Base-by-base conservation (phyloP, 2,113 vertebrate genomes). In the Oenanthe melanoleuca region DNA sequence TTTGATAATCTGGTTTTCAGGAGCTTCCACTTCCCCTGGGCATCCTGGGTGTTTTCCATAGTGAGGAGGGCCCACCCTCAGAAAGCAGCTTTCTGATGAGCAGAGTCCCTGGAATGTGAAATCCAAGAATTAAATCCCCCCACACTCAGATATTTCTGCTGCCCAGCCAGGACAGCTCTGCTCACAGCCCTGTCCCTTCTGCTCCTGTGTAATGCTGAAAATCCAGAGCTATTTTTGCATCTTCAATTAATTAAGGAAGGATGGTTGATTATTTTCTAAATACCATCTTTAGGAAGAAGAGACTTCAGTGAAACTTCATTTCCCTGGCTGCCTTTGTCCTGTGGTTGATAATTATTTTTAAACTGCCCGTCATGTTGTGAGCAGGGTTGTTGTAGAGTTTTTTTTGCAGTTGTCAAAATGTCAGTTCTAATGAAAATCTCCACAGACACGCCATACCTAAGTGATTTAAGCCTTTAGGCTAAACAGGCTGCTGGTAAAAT, bases 361-460 rank as follows among this genome's bases (percentile, higher is more conserved):
- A 96, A 66, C 72, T 95, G n/a, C 92, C 80, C 20, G 1, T 61
- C 29, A 42, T 82, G 37, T 53, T 95, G 77, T 19, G 77, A 72
- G n/a, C 77, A 53, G 73, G 73, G 61, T 38, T 37, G 42, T 88
- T 95, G 89, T 61, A 25, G 50, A n/a, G 87, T 56, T 78, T 81
- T 85, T 85, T 93, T 73, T 93, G 66, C 86, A 72, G 95, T 96
- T 97, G 96, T 97, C 96, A 97, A 79, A 97, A 96, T 96, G 94
- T 96, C 97, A 91, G 0, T 97, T 97, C 91, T 97, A 96, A 96
- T 97, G 97, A 93, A 92, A 96, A 63, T 94, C 96, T 97, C 88
- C 49, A 11, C 81, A 96, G 94, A 93, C 53, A 65, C 1, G 4
- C 71, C 69, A n/a, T 87, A 89, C 92, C 91, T 96, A 88, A 96